A percentile compares a stretch with the other conserved stretches of the same genome.
Conservation (phyloP, 1,140 invertebrate genomes). For the Phortica variegata region DNA sequence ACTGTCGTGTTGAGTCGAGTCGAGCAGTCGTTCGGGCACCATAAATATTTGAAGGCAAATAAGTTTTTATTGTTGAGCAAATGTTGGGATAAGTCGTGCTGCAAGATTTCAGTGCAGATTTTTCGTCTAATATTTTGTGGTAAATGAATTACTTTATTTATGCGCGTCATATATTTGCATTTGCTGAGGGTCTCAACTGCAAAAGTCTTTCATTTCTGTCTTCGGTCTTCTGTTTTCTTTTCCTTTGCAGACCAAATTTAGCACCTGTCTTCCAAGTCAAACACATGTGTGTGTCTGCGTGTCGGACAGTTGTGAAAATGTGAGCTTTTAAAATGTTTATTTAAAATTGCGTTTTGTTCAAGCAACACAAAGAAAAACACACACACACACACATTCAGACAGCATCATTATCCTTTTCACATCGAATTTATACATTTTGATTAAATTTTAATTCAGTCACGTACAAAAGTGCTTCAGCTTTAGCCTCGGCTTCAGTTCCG, state of each 20-base stretch:
- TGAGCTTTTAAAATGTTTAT: too few relatives aligned
- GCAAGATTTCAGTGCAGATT: conserved; percentile 35
- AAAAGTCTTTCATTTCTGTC: too few relatives aligned
- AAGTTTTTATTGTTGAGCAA: conserved; percentile 45
- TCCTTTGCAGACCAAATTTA: conserved; percentile 2
- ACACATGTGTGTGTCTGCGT: conserved; percentile 12
- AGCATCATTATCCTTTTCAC: too few relatives aligned
- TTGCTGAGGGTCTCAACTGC: too few relatives aligned
- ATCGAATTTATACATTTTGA: conserved; percentile 48
- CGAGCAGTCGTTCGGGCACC: conserved; percentile 6
- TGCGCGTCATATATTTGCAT: conserved; percentile 4
- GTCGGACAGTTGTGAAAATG: too few relatives aligned
- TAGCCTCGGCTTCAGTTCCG: conserved; percentile 22
- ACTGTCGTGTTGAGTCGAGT: too few relatives aligned
- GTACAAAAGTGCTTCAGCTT: conserved; percentile 29
- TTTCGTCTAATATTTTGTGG: conserved; percentile 49
- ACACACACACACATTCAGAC: too few relatives aligned
- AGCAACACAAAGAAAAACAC: too few relatives aligned
- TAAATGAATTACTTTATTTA: conserved; percentile 54
- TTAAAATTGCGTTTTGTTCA: too few relatives aligned
- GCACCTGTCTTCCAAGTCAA: conserved; percentile 10
- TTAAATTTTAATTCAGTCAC: conserved; percentile 56
- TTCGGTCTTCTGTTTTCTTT: conserved; percentile 38
- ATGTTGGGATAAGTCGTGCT: conserved; percentile 26
- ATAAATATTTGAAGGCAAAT: conserved; percentile 51